Base-by-base conservation (phyloP, 2,888 invertebrate genomes). In the Mythimna pallens region DNA sequence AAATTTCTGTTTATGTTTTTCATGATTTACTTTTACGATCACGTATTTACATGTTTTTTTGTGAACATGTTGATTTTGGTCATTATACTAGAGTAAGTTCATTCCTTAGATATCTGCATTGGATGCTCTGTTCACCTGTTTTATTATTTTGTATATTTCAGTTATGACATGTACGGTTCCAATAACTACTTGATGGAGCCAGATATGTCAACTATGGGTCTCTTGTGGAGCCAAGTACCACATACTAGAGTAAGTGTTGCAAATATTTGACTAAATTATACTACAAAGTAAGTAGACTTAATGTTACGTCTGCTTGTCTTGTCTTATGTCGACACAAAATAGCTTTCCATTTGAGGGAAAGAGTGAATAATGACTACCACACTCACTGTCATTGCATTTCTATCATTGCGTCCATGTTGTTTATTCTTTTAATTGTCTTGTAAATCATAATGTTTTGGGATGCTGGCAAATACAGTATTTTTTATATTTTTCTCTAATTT, bases 211-310 rank as follows among this genome's bases (percentile, higher is more conserved):
- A 74, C 93, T 0, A 87, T 93, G 25, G 90, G 94, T 34, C 82
- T 96, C 36, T 78, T 96, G 55, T 96, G 95, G 96, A 94, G 94
- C 73, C 96, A 95, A 88, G 92, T 96, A 3, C 96, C 96, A 65
- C 91, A 95, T 88, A 92, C 94, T 8, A 92, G 95, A 86, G 96
- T 96, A 87, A 84, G 91, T 87, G 64, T 72, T 66, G 5, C 40
- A 17, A 61, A 14, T 10, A 0, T 17, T 7, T 55, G 20, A 7
- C 6, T 3, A 50, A 20, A 30, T 14, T 9, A 9, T 10, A 25
- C 0, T 34, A 64, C 17, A 2, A 9, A 52, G 1, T n/a, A 0
- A 36, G 22, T 36, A 22, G 8, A 22, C 17, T 9, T 54, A 22
- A n/a, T 8, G n/a, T n/a, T 52, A 54, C 17, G 1, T 43, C 17